Percentiles rank a stretch among this genome's conserved stretches.
Evolutionary conservation across 2,113 vertebrate genomes (phyloP).

Genomic region (Ceyx cyanopectus): DNA sequence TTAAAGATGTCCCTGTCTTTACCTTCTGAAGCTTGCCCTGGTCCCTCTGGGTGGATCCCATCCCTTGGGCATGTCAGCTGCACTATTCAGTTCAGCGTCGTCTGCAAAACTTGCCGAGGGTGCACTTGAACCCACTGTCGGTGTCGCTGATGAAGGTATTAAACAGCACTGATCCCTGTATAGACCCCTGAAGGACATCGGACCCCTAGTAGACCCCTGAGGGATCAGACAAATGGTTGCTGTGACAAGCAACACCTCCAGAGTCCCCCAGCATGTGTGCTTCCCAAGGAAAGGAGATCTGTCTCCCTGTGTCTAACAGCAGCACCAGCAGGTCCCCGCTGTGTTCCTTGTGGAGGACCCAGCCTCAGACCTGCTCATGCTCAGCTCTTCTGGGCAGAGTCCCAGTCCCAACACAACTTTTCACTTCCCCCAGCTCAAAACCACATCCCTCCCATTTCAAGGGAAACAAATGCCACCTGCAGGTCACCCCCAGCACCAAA

Average conservation of each 20-base stretch:
- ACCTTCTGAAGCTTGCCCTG: no score
- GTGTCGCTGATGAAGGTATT: not conserved
- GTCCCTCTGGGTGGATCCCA: no score
- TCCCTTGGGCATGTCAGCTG: no score
- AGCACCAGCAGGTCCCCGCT: accelerated
- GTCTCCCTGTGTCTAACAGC: not conserved
- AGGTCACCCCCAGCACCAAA: not conserved
- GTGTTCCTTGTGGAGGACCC: not conserved
- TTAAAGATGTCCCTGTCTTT: no score
- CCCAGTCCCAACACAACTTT: not conserved
- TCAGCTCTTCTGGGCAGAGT: not conserved
- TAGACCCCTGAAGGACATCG: not conserved
- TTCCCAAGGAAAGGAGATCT: accelerated
- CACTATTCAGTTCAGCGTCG: no score
- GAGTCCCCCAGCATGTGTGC: not conserved
- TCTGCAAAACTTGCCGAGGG: not conserved
- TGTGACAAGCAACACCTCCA: accelerated
- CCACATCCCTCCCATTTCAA: accelerated
- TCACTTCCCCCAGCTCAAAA: not conserved
- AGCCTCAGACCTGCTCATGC: accelerated
- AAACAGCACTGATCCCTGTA: not conserved
- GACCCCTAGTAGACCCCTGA: not conserved
- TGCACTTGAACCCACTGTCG: not conserved
- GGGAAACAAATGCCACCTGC: not conserved
- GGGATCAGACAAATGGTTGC: not conserved